A percentile compares a stretch with the other conserved stretches of the same genome.
Evolutionary conservation across 2,113 vertebrate species (phyloP).

Genomic region (Tachysurus fulvidraco): DNA sequence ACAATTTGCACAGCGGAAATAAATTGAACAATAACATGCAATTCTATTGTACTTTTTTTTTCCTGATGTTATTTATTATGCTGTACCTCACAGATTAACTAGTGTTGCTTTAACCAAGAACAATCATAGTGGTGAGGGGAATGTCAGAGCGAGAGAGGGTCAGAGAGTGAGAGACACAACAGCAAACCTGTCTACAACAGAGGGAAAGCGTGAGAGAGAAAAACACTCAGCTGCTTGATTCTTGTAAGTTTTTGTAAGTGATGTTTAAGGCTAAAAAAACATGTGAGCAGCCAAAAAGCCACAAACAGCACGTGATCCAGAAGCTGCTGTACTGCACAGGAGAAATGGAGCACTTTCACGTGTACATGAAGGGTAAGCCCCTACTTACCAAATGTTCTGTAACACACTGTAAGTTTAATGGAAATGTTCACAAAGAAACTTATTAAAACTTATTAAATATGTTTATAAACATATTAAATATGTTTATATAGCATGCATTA

Average conservation of each 20-base stretch:
- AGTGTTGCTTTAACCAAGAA: constrained; percentile 14
- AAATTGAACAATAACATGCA: not conserved
- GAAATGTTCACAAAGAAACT: not conserved
- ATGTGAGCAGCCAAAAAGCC: constrained; percentile 10
- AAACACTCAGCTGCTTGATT: not conserved
- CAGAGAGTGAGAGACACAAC: not conserved
- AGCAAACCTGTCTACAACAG: not conserved
- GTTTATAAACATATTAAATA: too few species aligned
- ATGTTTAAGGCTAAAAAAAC: constrained; percentile 27
- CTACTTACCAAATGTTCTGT: not conserved
- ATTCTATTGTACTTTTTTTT: not conserved
- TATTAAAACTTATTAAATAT: not conserved
- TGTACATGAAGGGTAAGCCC: constrained; percentile 66
- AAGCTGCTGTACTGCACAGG: constrained; percentile 63
- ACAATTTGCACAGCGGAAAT: not conserved
- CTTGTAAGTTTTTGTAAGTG: not conserved
- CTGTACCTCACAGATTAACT: not conserved
- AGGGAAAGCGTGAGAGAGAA: not conserved
- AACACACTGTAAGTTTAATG: not conserved
- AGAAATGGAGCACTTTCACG: constrained; percentile 68
- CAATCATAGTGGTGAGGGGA: not conserved
- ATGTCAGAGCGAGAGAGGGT: not conserved
- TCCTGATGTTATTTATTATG: not conserved
- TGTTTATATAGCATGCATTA: too few species aligned
- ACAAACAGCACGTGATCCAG: constrained; percentile 21